Conservation (phyloP, 1,140 invertebrate genomes). For the Himalopsyche phryganea region DNA sequence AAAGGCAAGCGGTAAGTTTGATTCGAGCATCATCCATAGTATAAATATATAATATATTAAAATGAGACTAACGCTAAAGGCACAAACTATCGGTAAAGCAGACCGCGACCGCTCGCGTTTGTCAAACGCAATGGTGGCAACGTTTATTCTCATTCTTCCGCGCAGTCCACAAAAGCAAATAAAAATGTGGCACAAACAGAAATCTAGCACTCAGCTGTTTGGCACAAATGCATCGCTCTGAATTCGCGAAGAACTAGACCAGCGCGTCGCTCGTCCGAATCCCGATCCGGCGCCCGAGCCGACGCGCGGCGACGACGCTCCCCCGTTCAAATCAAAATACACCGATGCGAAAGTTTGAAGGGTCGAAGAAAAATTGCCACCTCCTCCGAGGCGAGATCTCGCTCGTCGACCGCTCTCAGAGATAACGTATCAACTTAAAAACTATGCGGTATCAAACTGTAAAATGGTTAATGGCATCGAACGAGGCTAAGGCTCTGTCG, state of each 20-base stretch:
- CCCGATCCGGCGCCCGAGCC: neutral
- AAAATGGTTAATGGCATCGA: slow-evolving; percentile 34
- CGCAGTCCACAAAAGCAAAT: neutral
- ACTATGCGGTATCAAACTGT: slow-evolving; percentile 32
- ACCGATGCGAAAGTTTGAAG: neutral
- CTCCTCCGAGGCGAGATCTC: slow-evolving; percentile 1
- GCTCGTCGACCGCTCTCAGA: neutral
- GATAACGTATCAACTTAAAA: slow-evolving; percentile 24
- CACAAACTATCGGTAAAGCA: slow-evolving; percentile 32
- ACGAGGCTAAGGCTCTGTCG: slow-evolving; percentile 9
- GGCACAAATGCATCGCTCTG: neutral
- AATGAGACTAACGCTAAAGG: slow-evolving; percentile 33
- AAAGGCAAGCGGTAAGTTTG: slow-evolving; percentile 34
- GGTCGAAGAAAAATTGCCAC: too few relatives aligned
- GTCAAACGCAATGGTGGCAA: slow-evolving; percentile 26
- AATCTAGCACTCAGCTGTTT: slow-evolving; percentile 4
- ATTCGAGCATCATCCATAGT: slow-evolving; percentile 28
- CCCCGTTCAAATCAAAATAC: neutral
- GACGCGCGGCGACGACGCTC: neutral
- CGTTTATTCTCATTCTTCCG: slow-evolving; percentile 1
- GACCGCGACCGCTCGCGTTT: slow-evolving; percentile 30
- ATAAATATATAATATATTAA: slow-evolving; percentile 28
- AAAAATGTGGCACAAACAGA: neutral
- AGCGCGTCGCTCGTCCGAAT: too few relatives aligned
- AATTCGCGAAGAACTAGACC: neutral